Percentiles rank a stretch among this genome's conserved stretches.
These are phyloP conservation scores for Sylvilagus floridanus DNA, from an alignment of 2,797 vertebrate genomes.

Conservation along the genomic window DNA sequence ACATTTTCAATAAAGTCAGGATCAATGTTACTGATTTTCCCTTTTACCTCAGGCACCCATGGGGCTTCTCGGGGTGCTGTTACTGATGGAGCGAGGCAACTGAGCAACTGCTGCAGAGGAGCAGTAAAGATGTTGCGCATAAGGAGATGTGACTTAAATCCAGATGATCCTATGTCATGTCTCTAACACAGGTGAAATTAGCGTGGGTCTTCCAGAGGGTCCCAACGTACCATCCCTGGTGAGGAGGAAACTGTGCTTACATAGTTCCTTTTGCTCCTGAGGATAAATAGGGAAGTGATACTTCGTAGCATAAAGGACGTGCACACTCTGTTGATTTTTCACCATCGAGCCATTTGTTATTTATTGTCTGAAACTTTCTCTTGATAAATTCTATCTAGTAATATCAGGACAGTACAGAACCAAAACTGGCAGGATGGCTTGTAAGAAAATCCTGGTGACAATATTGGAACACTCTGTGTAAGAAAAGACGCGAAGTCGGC, in stretches of 20 bases:
- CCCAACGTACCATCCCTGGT: fast-evolving
- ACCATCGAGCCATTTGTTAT: background rate
- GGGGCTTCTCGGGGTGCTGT: background rate
- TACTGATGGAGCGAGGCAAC: background rate
- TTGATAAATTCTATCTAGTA: background rate
- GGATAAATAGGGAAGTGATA: background rate
- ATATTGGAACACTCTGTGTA: background rate
- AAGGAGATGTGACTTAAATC: background rate
- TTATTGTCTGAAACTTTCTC: background rate
- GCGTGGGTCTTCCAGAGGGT: background rate
- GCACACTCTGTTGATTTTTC: background rate
- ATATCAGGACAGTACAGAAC: background rate
- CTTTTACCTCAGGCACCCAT: background rate
- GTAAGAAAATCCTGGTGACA: background rate
- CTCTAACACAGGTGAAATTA: background rate
- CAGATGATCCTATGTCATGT: background rate
- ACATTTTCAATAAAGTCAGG: background rate
- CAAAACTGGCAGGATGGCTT: background rate
- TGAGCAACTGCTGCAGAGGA: background rate
- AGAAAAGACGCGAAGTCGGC: background rate
- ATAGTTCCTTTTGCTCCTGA: background rate
- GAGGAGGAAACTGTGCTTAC: background rate
- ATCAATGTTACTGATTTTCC: background rate
- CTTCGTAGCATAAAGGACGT: background rate
- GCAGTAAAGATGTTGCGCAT: background rate